phyloP scores from a whole-genome alignment of 2,797 vertebrate genomes.

The Amazona ochrocephala region DNA sequence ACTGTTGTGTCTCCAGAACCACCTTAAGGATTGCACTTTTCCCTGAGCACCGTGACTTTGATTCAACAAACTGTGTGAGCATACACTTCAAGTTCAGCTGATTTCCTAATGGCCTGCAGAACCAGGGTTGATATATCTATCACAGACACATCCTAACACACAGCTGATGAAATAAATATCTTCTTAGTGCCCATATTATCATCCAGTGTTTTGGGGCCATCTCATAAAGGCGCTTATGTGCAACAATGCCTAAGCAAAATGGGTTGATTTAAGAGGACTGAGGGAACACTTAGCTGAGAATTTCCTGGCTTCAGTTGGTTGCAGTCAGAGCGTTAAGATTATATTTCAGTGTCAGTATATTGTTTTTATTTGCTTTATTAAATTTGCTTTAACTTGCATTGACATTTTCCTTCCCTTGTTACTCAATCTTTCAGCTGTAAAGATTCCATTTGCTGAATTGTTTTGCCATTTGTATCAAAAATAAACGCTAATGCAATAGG shows the following conservation, averaged over 20 bases:
- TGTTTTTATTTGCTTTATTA: conserved; percentile 71
- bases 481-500: not conserved
- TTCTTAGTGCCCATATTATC: conserved; percentile 51
- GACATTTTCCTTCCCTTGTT: conserved; percentile 61
- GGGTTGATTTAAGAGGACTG: conserved; percentile 62
- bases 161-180: conserved; percentile 58
- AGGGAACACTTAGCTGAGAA: conserved; percentile 60
- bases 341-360: conserved; percentile 63
- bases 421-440: conserved; percentile 34
- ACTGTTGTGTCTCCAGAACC: not conserved
- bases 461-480: conserved; percentile 27
- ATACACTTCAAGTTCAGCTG: not conserved
- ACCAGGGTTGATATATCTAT: not conserved
- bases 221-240: conserved; percentile 61
- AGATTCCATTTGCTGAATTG: conserved; percentile 1
- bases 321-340: conserved; percentile 35
- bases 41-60: not conserved
- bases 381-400: conserved; percentile 70
- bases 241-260: conserved; percentile 65
- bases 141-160: conserved; percentile 10
- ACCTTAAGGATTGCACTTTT: not conserved
- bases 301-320: conserved; percentile 62
- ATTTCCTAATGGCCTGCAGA: not conserved
- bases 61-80: not conserved
- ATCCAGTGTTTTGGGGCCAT: conserved; percentile 62